Conservation (phyloP, 2,113 vertebrate genomes). For the Galemys pyrenaicus region DNA sequence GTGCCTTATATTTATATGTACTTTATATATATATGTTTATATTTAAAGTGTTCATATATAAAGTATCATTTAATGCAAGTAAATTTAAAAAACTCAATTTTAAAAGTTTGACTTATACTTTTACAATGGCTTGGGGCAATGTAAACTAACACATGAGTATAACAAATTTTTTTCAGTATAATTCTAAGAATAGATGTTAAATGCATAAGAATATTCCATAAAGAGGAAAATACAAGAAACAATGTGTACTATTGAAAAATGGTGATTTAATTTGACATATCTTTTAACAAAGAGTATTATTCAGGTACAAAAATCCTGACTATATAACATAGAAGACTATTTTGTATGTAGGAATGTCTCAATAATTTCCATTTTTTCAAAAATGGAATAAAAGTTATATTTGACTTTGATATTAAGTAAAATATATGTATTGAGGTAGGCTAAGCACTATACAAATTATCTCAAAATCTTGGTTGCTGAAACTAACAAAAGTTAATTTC, state of each 20-base stretch:
- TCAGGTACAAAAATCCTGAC: not conserved
- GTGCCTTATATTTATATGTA: not conserved
- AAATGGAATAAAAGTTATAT: not conserved
- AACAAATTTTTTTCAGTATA: not conserved
- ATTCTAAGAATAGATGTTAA: slow-evolving; percentile 2
- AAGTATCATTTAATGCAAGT: not conserved
- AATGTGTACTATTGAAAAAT: not conserved
- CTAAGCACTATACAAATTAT: not conserved
- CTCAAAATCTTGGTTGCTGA: not conserved
- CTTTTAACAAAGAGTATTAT: not conserved
- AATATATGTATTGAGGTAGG: not conserved
- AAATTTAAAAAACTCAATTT: not conserved
- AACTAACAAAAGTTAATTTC: not conserved
- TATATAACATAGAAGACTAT: not conserved
- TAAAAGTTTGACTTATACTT: not conserved
- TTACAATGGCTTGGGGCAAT: not conserved
- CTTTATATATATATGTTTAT: not conserved
- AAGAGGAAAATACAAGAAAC: slow-evolving; percentile 24
- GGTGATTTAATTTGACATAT: not conserved
- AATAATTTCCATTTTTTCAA: not conserved
- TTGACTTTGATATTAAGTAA: not conserved
- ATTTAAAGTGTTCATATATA: not conserved
- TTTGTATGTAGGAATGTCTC: not conserved
- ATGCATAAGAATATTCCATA: not conserved
- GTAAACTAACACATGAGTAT: not conserved